phyloP scores from a whole-genome alignment of 2,888 invertebrate genomes.

The Ormia ochracea region DNA sequence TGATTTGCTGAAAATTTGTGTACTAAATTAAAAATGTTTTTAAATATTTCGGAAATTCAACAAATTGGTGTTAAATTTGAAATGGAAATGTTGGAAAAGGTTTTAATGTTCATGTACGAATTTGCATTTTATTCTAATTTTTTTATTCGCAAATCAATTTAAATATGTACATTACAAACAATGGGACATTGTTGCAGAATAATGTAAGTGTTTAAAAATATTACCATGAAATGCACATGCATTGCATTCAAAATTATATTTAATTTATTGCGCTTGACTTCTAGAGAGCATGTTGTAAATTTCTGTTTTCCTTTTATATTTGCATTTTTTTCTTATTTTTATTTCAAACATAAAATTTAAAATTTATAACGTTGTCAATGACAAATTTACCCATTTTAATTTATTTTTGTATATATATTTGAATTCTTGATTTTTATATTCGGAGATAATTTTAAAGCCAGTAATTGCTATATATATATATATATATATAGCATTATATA shows the following conservation, averaged over 20 bases:
- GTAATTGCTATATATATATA: too few relatives aligned
- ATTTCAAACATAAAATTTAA: constrained; percentile 51
- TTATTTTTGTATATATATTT: constrained; percentile 5
- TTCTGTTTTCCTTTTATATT: constrained; percentile 13
- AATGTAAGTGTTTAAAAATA: constrained; percentile 37
- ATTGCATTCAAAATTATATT: constrained; percentile 47
- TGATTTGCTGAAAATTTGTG: not conserved
- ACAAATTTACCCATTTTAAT: not conserved
- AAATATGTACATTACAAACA: constrained; percentile 33
- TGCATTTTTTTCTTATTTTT: constrained; percentile 10
- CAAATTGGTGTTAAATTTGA: constrained; percentile 1
- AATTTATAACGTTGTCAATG: constrained; percentile 53
- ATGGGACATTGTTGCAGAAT: constrained; percentile 54
- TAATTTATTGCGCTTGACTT: constrained; percentile 43
- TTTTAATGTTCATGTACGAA: constrained; percentile 40
- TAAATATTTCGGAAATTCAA: not conserved
- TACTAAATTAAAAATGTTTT: not conserved
- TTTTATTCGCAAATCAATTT: constrained; percentile 14
- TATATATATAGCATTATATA: too few relatives aligned
- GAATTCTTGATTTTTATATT: constrained; percentile 1
- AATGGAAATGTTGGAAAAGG: not conserved
- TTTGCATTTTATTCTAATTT: constrained; percentile 40
- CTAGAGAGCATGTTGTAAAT: constrained; percentile 27
- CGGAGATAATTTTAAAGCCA: not conserved
- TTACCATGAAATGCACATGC: constrained; percentile 1